phyloP scores from a whole-genome alignment of 2,797 vertebrate species.

The Triplophysa yarkandensis region DNA sequence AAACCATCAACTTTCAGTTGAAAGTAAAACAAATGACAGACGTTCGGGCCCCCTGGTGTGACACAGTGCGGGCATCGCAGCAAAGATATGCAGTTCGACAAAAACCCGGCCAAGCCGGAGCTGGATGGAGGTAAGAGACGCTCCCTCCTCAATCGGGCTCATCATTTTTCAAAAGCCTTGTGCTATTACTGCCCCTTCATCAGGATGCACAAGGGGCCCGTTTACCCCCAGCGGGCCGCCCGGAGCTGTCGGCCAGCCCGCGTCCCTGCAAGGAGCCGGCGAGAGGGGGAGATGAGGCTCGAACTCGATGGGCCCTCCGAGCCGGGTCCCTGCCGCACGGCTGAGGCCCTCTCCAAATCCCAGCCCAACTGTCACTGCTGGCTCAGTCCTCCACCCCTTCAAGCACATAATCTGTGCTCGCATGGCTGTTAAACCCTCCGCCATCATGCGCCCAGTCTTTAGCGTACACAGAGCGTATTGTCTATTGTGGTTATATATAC shows the following conservation, averaged over 20 bases:
- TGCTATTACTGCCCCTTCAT: constrained; percentile 74
- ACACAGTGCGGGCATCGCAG: constrained; percentile 73
- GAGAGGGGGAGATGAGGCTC: constrained; percentile 62
- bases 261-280: constrained; percentile 54
- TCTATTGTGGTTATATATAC: too few relatives aligned
- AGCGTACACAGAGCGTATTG: constrained; percentile 53
- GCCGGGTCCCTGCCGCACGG: constrained; percentile 62
- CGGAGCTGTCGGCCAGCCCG: constrained; percentile 70
- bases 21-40: constrained; percentile 81
- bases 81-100: constrained; percentile 75
- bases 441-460: constrained; percentile 45
- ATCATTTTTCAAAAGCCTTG: constrained; percentile 73
- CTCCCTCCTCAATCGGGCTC: constrained; percentile 72
- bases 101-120: constrained; percentile 76
- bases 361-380: constrained; percentile 85
- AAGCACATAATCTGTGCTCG: constrained; percentile 81
- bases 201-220: constrained; percentile 68
- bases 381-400: constrained; percentile 75
- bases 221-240: constrained; percentile 68
- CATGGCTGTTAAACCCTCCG: constrained; percentile 78
- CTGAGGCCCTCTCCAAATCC: constrained; percentile 76
- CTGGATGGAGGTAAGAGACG: constrained; percentile 80
- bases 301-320: constrained; percentile 53
- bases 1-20: constrained; percentile 78
- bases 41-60: constrained; percentile 74